phyloP scores from a whole-genome alignment of 1,140 invertebrate genomes.

The Pseudobourletiella spinata region DNA sequence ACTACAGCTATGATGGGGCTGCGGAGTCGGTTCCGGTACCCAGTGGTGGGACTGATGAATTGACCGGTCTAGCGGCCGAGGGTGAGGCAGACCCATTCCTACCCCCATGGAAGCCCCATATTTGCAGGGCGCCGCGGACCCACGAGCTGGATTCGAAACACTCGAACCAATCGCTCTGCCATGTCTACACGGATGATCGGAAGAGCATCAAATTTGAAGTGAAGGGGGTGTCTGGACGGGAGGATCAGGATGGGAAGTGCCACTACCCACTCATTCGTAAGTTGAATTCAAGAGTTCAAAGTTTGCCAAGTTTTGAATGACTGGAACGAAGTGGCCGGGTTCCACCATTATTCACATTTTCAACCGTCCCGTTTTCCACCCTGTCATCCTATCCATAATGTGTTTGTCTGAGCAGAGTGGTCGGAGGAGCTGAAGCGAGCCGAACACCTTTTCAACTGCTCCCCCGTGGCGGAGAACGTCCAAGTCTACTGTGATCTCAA shows the following conservation, averaged over 20 bases:
- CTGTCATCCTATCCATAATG: too few species aligned
- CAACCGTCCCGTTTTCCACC: background rate
- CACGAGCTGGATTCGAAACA: background rate
- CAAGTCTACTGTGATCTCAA: conserved; percentile 28
- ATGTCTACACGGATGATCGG: conserved; percentile 24
- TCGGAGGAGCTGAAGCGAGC: conserved; percentile 9
- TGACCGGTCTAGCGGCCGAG: too few species aligned
- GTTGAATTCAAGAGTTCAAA: background rate
- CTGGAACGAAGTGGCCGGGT: background rate
- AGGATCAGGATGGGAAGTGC: conserved; percentile 21
- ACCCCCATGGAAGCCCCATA: too few species aligned
- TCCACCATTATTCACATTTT: background rate
- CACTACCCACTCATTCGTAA: conserved; percentile 31
- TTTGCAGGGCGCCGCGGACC: background rate
- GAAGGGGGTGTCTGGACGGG: conserved; percentile 12
- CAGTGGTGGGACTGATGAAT: too few species aligned
- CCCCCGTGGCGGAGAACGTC: conserved; percentile 24
- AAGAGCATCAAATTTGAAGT: conserved; percentile 17
- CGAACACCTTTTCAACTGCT: conserved; percentile 26
- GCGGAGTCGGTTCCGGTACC: too few species aligned
- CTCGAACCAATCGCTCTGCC: conserved; percentile 17
- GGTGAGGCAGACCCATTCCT: too few species aligned
- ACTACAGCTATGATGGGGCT: too few species aligned
- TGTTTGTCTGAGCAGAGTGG: conserved; percentile 19
- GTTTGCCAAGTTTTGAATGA: background rate